Evolutionary conservation across 2,888 invertebrate genomes (phyloP).

Genomic region (Drosophila borborema): DNA sequence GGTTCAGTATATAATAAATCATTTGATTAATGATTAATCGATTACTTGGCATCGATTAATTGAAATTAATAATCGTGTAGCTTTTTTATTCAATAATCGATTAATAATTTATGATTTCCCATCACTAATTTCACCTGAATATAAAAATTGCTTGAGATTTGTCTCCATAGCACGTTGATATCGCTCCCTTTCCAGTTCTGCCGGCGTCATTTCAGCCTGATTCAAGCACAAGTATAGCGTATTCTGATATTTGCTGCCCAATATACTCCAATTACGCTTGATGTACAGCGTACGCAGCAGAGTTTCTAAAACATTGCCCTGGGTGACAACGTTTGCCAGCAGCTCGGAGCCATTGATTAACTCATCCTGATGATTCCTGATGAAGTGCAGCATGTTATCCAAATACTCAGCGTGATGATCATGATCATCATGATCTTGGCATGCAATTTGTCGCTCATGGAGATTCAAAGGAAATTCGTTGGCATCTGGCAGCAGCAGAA

Average conservation of each 20-base stretch:
- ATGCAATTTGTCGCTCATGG: too few relatives aligned
- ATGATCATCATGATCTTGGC: too few relatives aligned
- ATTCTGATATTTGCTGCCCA: constrained; percentile 1
- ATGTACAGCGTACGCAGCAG: not conserved
- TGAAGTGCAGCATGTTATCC: constrained; percentile 14
- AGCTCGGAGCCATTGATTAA: not conserved
- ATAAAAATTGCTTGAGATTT: not conserved
- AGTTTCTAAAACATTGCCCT: not conserved
- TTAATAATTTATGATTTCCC: too few relatives aligned
- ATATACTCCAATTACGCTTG: constrained; percentile 1
- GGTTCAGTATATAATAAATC: too few relatives aligned
- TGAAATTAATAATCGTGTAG: too few relatives aligned
- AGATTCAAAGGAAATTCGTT: not conserved
- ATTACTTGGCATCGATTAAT: too few relatives aligned
- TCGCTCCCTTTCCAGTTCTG: not conserved
- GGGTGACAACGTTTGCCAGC: constrained; percentile 3
- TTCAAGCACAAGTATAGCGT: constrained; percentile 1
- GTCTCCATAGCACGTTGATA: not conserved
- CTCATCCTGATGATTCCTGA: not conserved
- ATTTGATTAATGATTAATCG: too few relatives aligned
- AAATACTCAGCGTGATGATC: not conserved
- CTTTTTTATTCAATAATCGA: too few relatives aligned
- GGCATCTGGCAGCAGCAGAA: not conserved
- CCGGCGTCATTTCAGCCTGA: not conserved
- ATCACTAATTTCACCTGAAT: not conserved